Conservation (phyloP, 2,888 invertebrate species). For the Penaeus monodon region DNA sequence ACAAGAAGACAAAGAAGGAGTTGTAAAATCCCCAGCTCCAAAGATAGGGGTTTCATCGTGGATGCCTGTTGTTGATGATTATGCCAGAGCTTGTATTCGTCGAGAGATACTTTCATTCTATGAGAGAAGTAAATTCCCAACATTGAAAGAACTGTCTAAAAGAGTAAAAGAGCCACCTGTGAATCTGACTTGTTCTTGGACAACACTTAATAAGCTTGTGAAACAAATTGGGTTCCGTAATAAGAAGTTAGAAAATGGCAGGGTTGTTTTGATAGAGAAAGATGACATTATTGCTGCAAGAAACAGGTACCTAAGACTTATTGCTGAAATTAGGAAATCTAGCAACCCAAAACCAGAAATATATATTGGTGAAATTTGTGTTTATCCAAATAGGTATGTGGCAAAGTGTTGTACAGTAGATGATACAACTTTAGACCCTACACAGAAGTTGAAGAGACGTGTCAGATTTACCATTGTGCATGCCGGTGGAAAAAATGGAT, state of each 20-base stretch:
- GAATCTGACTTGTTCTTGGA: neutral
- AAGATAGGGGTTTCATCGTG: neutral
- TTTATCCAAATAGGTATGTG: slow-evolving; percentile 14
- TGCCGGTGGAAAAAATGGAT: slow-evolving; percentile 45
- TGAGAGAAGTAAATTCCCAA: slow-evolving; percentile 9
- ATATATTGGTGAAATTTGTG: slow-evolving; percentile 33
- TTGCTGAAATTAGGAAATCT: slow-evolving; percentile 20
- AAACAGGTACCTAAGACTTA: slow-evolving; percentile 4
- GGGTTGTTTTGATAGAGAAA: slow-evolving; percentile 31
- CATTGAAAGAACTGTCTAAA: neutral
- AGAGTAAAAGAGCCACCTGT: slow-evolving; percentile 3
- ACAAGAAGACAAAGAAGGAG: neutral
- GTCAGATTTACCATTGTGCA: slow-evolving; percentile 22
- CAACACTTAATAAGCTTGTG: neutral
- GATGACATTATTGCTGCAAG: slow-evolving; percentile 19
- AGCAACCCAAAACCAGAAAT: slow-evolving; percentile 14
- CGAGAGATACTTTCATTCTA: slow-evolving; percentile 4
- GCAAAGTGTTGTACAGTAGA: slow-evolving; percentile 14
- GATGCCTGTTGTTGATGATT: neutral
- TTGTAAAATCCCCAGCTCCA: neutral
- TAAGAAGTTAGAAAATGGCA: slow-evolving; percentile 10
- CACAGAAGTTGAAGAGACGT: slow-evolving; percentile 14
- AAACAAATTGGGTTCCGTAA: neutral
- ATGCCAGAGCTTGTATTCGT: neutral
- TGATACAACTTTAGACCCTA: slow-evolving; percentile 2